These are phyloP conservation scores for Athene cunicularia DNA, from an alignment of 2,113 vertebrate genomes.

Conservation along the genomic window DNA sequence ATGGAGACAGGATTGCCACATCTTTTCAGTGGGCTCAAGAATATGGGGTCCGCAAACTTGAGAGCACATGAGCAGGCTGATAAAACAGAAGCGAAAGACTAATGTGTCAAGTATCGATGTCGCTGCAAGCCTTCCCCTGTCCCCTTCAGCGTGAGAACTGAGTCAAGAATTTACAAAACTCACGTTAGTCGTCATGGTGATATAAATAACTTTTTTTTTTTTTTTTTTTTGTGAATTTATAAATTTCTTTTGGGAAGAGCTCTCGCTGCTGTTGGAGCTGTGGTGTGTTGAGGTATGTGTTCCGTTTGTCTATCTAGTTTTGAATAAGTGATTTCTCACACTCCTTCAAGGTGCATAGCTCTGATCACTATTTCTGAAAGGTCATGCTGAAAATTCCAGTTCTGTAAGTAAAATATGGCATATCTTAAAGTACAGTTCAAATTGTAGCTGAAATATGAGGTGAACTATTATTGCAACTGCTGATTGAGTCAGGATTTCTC, in stretches of 20 bases:
- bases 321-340: background rate
- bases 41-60: background rate
- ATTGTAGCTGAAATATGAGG: background rate
- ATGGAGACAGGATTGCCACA: background rate
- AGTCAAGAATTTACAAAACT: conserved; percentile 19
- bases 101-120: background rate
- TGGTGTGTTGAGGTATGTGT: background rate
- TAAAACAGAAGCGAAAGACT: conserved; percentile 22
- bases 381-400: background rate
- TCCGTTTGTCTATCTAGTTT: background rate
- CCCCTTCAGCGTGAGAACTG: background rate
- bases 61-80: background rate
- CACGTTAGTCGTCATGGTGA: background rate
- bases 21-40: background rate
- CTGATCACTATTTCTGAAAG: background rate
- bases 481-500: background rate
- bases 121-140: background rate
- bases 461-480: background rate
- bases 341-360: background rate
- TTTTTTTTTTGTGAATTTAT: background rate
- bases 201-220: background rate
- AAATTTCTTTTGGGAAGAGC: background rate
- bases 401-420: background rate
- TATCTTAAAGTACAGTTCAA: background rate
- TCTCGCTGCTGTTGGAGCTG: background rate